Base-by-base conservation (phyloP, 1,140 invertebrate genomes). In the Orius insidiosus region DNA sequence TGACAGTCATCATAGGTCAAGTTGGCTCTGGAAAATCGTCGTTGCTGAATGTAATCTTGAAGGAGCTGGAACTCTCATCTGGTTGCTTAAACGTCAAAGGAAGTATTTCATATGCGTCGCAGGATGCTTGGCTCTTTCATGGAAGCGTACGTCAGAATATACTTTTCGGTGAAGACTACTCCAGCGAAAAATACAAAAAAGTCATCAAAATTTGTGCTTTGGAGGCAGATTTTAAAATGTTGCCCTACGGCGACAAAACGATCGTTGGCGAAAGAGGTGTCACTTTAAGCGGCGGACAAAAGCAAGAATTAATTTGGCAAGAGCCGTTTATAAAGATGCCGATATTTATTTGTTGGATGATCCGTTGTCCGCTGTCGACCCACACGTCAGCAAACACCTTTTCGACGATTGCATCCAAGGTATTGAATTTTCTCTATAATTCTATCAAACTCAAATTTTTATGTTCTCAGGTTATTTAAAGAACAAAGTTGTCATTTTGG, bases 11-110 rank as follows among this genome's bases (percentile, higher is more conserved):
- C 1, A 76, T 90, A 49, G 86, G 85, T 2, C 74, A 80, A 40
- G 81, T 90, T 10, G 85, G 85, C 24, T 69, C 78, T 10, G 84
- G 85, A 33, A 90, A 90, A 65, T 80, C 75, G 51, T 81, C 82
- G 0, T 59, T 86, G 1, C 62, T 88, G 16, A 77, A 84, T 66
- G 59, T 78, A 18, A 66, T 86, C 35, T 59, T 86, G 32, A 70
- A 73, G 30, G 84, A 87, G 60, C 50, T 85, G 10, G 68, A 71
- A 14, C 55, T 75, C 13, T 59, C 61, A 0, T 59, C 65, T n/a
- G 85, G 85, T 0, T 64, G 66, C 5, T 50, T 84, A 9, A 63
- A 63, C 3, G 58, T 85, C 1, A 63, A 69, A 2, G 78, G 79
- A 5, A 63, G 55, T 8, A 56, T 84, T 2, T 72, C 79, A 0